Evolutionary conservation across 92 coral and sea anemone genomes (phyloP).

Genomic region (Parazoanthus darwini): DNA sequence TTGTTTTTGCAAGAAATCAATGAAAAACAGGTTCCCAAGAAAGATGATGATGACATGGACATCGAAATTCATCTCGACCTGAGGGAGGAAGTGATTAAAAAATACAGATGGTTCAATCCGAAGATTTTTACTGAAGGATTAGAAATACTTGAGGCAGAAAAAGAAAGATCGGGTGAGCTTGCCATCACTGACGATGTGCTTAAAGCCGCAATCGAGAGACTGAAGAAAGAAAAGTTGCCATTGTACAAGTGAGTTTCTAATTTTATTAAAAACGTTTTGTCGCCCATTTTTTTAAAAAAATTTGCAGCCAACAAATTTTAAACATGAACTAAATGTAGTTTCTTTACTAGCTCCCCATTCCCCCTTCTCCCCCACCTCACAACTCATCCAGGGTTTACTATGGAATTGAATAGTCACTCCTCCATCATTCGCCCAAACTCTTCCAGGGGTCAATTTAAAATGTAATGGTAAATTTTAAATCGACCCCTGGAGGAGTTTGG

Average conservation of each 20-base stretch:
- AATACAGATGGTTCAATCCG: slow-evolving; percentile 37
- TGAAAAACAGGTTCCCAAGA: slow-evolving; percentile 32
- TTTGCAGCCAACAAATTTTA: too few species aligned
- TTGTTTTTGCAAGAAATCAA: slow-evolving; percentile 3
- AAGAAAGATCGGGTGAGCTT: slow-evolving; percentile 12
- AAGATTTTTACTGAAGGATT: slow-evolving; percentile 4
- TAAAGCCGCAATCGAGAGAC: not conserved
- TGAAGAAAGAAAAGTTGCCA: slow-evolving; percentile 38
- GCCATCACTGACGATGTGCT: slow-evolving; percentile 31
- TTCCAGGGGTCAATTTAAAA: too few species aligned
- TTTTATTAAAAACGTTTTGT: too few species aligned
- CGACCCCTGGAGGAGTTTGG: too few species aligned
- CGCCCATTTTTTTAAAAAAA: too few species aligned
- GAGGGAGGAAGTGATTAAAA: slow-evolving; percentile 10
- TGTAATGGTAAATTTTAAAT: too few species aligned
- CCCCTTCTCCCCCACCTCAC: too few species aligned
- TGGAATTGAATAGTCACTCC: not conserved
- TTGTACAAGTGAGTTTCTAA: slow-evolving; percentile 43
- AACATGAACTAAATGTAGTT: too few species aligned
- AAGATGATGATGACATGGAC: slow-evolving; percentile 53
- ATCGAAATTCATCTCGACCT: slow-evolving; percentile 32
- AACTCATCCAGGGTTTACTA: too few species aligned
- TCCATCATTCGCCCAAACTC: not conserved
- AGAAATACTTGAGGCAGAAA: slow-evolving; percentile 16
- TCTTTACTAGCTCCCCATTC: too few species aligned